A percentile compares a stretch with the other conserved stretches of the same genome.
phyloP scores from a whole-genome alignment of 2,113 vertebrate genomes.

The Ophiodon elongatus region DNA sequence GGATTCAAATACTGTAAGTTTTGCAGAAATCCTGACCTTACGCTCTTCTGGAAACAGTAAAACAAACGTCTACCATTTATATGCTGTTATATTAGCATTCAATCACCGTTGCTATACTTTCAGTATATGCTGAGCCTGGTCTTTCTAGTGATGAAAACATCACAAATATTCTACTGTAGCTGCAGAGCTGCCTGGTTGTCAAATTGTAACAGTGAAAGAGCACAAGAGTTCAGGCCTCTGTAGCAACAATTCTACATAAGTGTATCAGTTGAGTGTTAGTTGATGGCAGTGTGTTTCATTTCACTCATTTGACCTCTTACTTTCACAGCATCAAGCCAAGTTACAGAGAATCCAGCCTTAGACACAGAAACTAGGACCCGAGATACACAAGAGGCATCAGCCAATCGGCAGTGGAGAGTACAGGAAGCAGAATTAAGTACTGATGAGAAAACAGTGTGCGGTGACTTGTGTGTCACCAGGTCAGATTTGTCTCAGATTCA shows the following conservation, averaged over 20 bases:
- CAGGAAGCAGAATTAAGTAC: no score
- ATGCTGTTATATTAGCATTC: conserved; percentile 74
- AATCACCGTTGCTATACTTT: conserved; percentile 63
- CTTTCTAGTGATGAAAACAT: conserved; percentile 79
- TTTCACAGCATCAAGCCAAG: no score
- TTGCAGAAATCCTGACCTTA: background rate
- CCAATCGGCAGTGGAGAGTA: no score
- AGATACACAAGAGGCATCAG: no score
- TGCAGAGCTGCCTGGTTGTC: conserved; percentile 60
- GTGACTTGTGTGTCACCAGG: no score
- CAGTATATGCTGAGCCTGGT: conserved; percentile 55
- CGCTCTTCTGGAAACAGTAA: conserved; percentile 9
- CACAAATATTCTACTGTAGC: conserved; percentile 74
- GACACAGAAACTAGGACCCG: no score
- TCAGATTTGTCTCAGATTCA: no score
- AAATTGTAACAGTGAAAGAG: background rate
- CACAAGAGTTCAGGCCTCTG: background rate
- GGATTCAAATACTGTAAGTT: conserved; percentile 33
- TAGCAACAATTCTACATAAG: background rate
- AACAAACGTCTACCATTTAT: conserved; percentile 56
- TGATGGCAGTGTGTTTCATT: background rate
- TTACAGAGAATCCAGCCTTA: no score
- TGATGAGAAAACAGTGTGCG: no score
- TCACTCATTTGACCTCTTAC: no score
- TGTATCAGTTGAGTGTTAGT: background rate